Evolutionary conservation across 2,888 invertebrate species (phyloP), one percentile per base, ranked within the genome.

Genomic region (Mesorhabditis sp.): DNA sequence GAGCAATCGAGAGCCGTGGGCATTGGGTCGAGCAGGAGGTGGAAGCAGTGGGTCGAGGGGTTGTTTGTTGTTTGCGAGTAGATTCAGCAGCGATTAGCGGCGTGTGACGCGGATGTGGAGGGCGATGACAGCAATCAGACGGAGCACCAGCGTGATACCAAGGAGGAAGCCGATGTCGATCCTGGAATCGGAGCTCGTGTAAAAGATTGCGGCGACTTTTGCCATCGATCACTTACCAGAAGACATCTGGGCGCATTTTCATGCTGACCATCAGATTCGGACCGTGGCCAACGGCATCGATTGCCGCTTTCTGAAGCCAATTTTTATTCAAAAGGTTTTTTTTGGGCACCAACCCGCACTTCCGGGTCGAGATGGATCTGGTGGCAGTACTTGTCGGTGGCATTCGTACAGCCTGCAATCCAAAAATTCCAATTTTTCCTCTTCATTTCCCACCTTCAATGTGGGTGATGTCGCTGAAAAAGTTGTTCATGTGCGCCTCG

Each of bases 401-500:
- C 28, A 28, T 28, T 28, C 28, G 28, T 28, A 28, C 28, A 28
- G 28, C 28, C 28, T 28, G 28, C 28, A 28, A 28, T 28, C 28
- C 28, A 28, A 28, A 28, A 28, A 28, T 28, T 28, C 28, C 28
- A 28, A 28, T 28, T 70, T 68, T 13, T 68, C 44, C 28, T 72
- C 67, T 43, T 70, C 63, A 67, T 72, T 70, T 10, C 72, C 69
- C 70, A 65, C 65, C 65, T 43, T 42, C 68, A 50, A 86, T 80
- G 62, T 68, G 15, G 15, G 72, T 75, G 13, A 84, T 74, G 67
- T 80, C 66, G 10, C 69, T 62, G 84, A 85, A 86, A 70, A 84
- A 82, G 71, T 85, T 85, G 13, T 86, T 72, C 28, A 80, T 70
- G 10, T 83, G 66, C 5, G 84, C 77, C 74, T 86, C 86, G 72